A percentile compares a stretch with the other conserved stretches of the same genome.
Evolutionary conservation across 2,797 vertebrate genomes (phyloP).

Genomic region (Podarcis lilfordi): DNA sequence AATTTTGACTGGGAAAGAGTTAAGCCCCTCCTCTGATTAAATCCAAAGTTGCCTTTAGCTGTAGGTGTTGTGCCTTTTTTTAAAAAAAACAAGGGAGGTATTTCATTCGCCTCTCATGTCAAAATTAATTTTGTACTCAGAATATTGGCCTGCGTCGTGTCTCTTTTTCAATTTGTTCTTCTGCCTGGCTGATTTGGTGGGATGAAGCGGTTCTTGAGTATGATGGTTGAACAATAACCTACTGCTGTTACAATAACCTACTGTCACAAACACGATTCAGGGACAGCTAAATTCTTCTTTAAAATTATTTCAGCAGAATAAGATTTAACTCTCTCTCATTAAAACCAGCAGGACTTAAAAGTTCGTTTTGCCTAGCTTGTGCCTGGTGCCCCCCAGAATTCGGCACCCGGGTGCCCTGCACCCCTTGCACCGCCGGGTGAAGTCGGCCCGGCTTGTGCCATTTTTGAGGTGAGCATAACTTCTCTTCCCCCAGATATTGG

Average conservation of each 20-base stretch:
- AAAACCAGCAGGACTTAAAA: not conserved
- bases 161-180: slow-evolving; percentile 37
- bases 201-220: not conserved
- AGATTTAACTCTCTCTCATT: not conserved
- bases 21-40: not conserved
- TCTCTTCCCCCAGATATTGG: not conserved
- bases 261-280: not conserved
- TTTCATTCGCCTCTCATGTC: not conserved
- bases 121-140: not conserved
- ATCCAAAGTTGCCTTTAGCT: not conserved
- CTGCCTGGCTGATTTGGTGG: slow-evolving; percentile 12
- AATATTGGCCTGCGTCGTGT: not conserved
- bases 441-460: not conserved
- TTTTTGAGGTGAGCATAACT: not conserved
- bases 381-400: too few species aligned
- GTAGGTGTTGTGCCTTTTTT: not conserved
- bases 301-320: not conserved
- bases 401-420: too few species aligned
- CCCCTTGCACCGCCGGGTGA: too few species aligned
- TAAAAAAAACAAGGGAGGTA: not conserved
- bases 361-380: not conserved
- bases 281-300: not conserved
- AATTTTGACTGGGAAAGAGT: not conserved
- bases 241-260: slow-evolving; percentile 21
- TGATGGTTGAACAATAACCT: not conserved